Percentiles rank a stretch among this genome's conserved stretches.
These are phyloP conservation scores for Pemphredon lugubris DNA, from an alignment of 2,888 invertebrate genomes.

Conservation along the genomic window DNA sequence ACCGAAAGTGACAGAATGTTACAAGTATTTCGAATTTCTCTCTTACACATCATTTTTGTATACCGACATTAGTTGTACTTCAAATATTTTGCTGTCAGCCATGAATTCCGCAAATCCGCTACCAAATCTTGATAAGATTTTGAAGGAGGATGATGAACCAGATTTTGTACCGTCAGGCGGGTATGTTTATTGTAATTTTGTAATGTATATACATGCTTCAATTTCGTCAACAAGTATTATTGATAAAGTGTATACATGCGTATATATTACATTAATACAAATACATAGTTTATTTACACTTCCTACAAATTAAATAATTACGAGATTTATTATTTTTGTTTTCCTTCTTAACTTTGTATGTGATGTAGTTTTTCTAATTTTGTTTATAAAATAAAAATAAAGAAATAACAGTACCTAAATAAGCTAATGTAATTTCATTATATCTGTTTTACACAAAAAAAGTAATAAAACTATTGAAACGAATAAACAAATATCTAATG, in stretches of 20 bases:
- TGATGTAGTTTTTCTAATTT: constrained; percentile 5
- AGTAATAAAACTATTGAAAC: too few relatives aligned
- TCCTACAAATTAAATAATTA: too few relatives aligned
- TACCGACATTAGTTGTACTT: neutral
- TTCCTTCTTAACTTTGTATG: neutral
- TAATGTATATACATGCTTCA: too few relatives aligned
- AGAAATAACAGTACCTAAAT: too few relatives aligned
- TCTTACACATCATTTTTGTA: constrained; percentile 7
- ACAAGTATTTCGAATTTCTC: constrained; percentile 2
- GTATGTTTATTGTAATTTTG: constrained; percentile 59
- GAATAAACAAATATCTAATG: too few relatives aligned
- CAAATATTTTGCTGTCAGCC: constrained; percentile 12
- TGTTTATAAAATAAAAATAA: neutral
- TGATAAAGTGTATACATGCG: too few relatives aligned
- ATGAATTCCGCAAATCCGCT: constrained; percentile 69
- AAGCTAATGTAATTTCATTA: too few relatives aligned
- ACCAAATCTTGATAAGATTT: constrained; percentile 74
- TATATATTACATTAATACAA: too few relatives aligned
- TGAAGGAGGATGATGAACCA: constrained; percentile 72
- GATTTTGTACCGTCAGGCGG: constrained; percentile 72
- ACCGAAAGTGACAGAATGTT: constrained; percentile 11
- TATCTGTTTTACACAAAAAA: too few relatives aligned
- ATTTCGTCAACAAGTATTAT: neutral
- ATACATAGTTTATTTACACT: too few relatives aligned
- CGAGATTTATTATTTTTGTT: constrained; percentile 1